phyloP scores from a whole-genome alignment of 2,797 vertebrate species.

The Clarias platycephalus region DNA sequence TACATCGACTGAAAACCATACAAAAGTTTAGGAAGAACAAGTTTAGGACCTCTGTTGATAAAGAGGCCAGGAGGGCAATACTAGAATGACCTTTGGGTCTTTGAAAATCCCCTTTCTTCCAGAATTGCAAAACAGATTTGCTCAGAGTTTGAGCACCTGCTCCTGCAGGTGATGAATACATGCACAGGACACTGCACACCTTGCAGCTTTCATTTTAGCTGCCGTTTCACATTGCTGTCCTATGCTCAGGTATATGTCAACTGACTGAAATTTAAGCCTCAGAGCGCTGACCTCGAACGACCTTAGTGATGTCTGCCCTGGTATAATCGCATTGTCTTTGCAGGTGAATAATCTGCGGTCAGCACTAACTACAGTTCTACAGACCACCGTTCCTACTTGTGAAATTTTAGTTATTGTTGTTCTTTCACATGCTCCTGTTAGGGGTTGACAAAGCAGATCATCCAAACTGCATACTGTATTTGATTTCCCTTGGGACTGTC shows the following conservation, averaged over 20 bases:
- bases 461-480: too few species aligned
- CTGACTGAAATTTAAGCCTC: slow-evolving; percentile 39
- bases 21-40: not conserved
- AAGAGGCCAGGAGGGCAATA: not conserved
- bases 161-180: slow-evolving; percentile 7
- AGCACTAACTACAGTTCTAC: not conserved
- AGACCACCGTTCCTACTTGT: not conserved
- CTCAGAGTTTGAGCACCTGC: not conserved
- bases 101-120: slow-evolving; percentile 9
- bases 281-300: slow-evolving; percentile 11
- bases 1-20: not conserved
- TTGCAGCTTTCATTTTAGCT: slow-evolving; percentile 36
- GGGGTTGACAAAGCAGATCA: too few species aligned
- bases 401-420: not conserved
- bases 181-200: slow-evolving; percentile 38
- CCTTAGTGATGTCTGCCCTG: slow-evolving; percentile 11
- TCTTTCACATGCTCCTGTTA: too few species aligned
- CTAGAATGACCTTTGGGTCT: slow-evolving; percentile 2
- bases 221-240: slow-evolving; percentile 15
- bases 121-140: slow-evolving; percentile 7
- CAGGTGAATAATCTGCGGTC: not conserved
- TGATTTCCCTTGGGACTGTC: too few species aligned
- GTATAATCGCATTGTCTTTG: slow-evolving; percentile 30
- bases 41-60: not conserved
- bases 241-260: slow-evolving; percentile 39